phyloP scores from a whole-genome alignment of 2,888 invertebrate genomes.

The Conistra vaccinii region DNA sequence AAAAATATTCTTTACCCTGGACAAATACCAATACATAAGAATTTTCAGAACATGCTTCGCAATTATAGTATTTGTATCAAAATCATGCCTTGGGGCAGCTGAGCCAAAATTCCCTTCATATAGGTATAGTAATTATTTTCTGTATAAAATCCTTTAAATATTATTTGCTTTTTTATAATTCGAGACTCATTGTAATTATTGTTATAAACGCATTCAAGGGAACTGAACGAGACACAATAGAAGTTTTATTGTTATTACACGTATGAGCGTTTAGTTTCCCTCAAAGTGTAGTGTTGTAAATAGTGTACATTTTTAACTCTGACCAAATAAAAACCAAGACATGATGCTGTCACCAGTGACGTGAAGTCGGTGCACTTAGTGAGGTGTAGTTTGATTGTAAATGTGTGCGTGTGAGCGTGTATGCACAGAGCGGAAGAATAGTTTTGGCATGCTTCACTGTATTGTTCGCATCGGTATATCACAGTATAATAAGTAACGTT shows the following conservation, averaged over 20 bases:
- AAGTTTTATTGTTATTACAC: too few relatives aligned
- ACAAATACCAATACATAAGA: neutral
- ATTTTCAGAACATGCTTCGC: neutral
- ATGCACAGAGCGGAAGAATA: too few relatives aligned
- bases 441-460: too few relatives aligned
- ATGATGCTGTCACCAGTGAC: too few relatives aligned
- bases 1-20: neutral
- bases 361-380: too few relatives aligned
- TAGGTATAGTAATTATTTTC: neutral
- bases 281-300: conserved; percentile 27
- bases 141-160: neutral
- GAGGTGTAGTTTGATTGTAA: too few relatives aligned
- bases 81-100: neutral
- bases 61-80: neutral
- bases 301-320: conserved; percentile 34
- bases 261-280: too few relatives aligned
- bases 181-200: conserved; percentile 9
- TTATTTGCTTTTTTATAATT: neutral
- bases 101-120: neutral
- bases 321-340: too few relatives aligned
- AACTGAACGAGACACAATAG: too few relatives aligned
- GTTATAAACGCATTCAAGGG: neutral
- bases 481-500: too few relatives aligned
- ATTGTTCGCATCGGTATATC: too few relatives aligned
- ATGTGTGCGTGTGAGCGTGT: too few relatives aligned